Evolutionary conservation across 2,797 vertebrate species (phyloP).

Genomic region (Chiroxiphia lanceolata): DNA sequence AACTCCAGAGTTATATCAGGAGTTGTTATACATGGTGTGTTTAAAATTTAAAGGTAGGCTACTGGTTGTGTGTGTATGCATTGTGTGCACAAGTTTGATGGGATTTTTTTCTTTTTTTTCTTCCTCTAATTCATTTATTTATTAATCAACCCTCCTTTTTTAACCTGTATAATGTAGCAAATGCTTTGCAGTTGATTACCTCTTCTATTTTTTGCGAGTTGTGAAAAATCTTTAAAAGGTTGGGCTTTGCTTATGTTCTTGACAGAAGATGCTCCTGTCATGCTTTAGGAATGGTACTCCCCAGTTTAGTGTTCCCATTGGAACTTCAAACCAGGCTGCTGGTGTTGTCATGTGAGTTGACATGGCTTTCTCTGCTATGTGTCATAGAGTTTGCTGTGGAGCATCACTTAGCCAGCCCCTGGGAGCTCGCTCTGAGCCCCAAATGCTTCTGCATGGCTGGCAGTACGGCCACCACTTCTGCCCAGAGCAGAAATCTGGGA

Average conservation of each 20-base stretch:
- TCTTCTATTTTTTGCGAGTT: background rate
- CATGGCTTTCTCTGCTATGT: background rate
- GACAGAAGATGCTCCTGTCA: background rate
- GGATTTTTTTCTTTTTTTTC: background rate
- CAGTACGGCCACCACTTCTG: too few species aligned
- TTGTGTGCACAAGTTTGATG: background rate
- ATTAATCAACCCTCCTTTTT: background rate
- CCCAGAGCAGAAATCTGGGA: background rate
- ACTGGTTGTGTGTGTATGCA: fast-evolving
- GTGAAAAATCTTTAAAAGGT: background rate
- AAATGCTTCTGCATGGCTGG: background rate
- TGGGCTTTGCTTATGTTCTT: background rate
- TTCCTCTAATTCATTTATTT: background rate
- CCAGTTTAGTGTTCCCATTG: background rate
- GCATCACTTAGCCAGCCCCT: background rate
- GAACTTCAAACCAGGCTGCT: background rate
- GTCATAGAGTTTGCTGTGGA: background rate
- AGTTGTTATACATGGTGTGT: background rate
- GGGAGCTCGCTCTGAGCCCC: fast-evolving
- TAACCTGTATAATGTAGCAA: background rate
- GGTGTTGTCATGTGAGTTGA: background rate
- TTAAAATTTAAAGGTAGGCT: background rate
- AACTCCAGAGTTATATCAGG: background rate
- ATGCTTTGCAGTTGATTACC: background rate
- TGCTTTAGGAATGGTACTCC: background rate